These are phyloP conservation scores for Pelochelys cantorii DNA, from an alignment of 2,797 vertebrate genomes.

Conservation along the genomic window DNA sequence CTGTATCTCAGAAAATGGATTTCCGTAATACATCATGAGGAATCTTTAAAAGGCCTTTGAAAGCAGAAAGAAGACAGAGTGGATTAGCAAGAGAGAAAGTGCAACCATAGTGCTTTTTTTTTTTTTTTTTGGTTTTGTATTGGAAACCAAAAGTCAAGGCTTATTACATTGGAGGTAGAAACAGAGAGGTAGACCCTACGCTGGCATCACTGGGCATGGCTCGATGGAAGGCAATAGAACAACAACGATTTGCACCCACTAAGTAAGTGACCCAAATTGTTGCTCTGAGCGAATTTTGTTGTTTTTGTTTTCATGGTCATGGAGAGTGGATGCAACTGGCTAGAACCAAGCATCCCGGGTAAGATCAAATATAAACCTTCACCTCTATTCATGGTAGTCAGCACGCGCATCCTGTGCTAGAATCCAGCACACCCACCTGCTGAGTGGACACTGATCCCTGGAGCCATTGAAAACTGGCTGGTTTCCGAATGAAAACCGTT, in stretches of 20 bases:
- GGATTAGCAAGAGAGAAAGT: conserved; percentile 62
- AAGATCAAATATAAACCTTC: background rate
- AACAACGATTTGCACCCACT: background rate
- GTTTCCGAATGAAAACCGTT: background rate
- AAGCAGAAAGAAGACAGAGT: conserved; percentile 64
- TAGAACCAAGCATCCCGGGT: background rate
- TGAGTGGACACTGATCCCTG: background rate
- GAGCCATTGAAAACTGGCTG: background rate
- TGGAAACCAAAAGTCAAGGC: background rate
- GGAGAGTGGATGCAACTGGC: background rate
- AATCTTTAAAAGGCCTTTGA: conserved; percentile 60
- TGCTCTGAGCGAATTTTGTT: background rate
- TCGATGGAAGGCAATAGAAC: background rate
- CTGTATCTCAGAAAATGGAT: conserved; percentile 66
- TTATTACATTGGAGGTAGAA: rapidly evolving
- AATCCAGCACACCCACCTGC: background rate
- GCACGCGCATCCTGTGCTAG: background rate
- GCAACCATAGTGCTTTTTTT: conserved; percentile 26
- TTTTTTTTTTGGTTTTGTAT: background rate
- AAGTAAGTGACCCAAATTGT: background rate
- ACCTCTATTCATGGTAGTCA: background rate
- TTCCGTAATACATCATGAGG: conserved; percentile 45
- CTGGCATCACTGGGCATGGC: background rate
- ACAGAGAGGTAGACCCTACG: rapidly evolving
- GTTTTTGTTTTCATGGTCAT: background rate